A percentile compares a stretch with the other conserved stretches of the same genome.
These are phyloP conservation scores for Maccullochella peelii DNA, from an alignment of 2,113 vertebrate species.

Conservation along the genomic window DNA sequence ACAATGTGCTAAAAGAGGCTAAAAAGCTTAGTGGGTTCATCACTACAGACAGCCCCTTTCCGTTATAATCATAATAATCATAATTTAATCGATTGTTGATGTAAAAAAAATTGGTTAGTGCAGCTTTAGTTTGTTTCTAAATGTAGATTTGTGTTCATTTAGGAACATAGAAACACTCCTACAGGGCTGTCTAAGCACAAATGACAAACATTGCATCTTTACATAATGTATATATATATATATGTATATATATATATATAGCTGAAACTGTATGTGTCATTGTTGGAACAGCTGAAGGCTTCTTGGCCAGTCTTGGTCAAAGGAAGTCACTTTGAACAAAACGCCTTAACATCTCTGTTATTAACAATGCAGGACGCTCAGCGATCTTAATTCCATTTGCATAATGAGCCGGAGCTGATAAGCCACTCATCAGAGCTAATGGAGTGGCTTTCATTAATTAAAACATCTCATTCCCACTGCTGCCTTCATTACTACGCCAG, in stretches of 20 bases:
- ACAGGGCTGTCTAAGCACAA: not conserved
- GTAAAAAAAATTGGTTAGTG: not conserved
- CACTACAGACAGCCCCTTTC: not conserved
- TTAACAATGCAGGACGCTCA: slow-evolving; percentile 75
- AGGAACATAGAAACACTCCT: not conserved
- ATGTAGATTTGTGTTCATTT: not conserved
- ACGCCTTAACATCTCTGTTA: slow-evolving; percentile 72
- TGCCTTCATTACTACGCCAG: slow-evolving; percentile 84
- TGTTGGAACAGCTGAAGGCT: not conserved
- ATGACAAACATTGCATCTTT: not conserved
- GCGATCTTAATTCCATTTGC: slow-evolving; percentile 85
- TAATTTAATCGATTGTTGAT: not conserved
- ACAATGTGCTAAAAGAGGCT: not conserved
- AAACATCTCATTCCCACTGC: slow-evolving; percentile 84
- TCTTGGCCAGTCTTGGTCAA: slow-evolving; percentile 31
- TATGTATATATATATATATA: not conserved
- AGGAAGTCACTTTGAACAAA: slow-evolving; percentile 73
- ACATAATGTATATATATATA: not conserved
- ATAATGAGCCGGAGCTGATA: slow-evolving; percentile 86
- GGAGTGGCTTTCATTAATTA: slow-evolving; percentile 86
- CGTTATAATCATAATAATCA: rapidly evolving
- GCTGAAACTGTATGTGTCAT: not conserved
- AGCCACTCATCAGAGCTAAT: slow-evolving; percentile 86
- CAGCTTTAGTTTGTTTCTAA: not conserved
- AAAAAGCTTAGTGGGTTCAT: not conserved